Percentiles rank a stretch among this genome's conserved stretches.
Conservation (phyloP, 2,113 vertebrate species). For the Corythornis vintsioides region DNA sequence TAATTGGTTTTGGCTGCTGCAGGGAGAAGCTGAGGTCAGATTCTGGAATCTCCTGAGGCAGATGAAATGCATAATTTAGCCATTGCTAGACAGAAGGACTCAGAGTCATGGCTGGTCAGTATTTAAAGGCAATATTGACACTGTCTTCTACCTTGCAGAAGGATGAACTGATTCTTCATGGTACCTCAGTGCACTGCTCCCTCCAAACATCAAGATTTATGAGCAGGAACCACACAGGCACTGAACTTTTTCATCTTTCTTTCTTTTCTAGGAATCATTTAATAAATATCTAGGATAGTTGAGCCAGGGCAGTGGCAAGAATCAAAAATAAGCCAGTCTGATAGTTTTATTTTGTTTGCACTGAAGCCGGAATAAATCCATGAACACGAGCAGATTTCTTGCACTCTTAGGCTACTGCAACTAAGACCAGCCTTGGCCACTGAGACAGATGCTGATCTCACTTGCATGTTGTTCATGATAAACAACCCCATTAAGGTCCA, state of each 20-base stretch:
- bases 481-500: background rate
- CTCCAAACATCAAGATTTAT: background rate
- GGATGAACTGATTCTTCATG: background rate
- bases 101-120: background rate
- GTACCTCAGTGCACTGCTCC: background rate
- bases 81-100: background rate
- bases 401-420: background rate
- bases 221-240: background rate
- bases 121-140: background rate
- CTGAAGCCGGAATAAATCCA: background rate
- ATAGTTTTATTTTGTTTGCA: background rate
- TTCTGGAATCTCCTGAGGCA: background rate
- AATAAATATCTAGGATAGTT: background rate
- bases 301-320: background rate
- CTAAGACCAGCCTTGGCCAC: background rate
- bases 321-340: background rate
- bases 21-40: conserved; percentile 10
- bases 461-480: background rate
- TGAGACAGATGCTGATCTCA: background rate
- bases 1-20: background rate
- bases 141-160: background rate
- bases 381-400: background rate
- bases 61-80: conserved; percentile 38
- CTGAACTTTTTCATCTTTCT: background rate
- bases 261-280: background rate